Evolutionary conservation across 2,797 vertebrate genomes (phyloP).

Genomic region (Thalassophryne amazonica): DNA sequence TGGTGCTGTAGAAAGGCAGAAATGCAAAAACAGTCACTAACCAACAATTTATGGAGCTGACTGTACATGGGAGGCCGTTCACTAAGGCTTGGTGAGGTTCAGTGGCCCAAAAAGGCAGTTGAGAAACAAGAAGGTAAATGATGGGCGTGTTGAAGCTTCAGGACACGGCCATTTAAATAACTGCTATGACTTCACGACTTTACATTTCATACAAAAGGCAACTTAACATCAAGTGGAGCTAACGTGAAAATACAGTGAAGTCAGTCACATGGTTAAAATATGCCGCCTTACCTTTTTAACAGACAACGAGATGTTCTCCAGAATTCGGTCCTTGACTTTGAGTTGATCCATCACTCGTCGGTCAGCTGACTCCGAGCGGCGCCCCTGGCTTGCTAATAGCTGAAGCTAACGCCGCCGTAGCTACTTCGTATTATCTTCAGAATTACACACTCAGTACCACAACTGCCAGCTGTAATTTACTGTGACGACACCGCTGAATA

Average conservation of each 20-base stretch:
- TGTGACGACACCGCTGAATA: too few species aligned
- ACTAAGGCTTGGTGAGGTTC: constrained; percentile 5
- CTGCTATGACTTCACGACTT: constrained; percentile 3
- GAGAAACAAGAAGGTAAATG: not conserved
- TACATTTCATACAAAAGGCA: constrained; percentile 49
- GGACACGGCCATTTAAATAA: constrained; percentile 19
- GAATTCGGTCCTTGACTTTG: constrained; percentile 95
- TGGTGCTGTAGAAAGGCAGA: too few species aligned
- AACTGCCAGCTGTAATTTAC: too few species aligned
- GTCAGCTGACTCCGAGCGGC: constrained; percentile 73
- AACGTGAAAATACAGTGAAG: not conserved
- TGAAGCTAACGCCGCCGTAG: constrained; percentile 48
- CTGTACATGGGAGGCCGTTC: too few species aligned
- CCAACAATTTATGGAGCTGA: too few species aligned
- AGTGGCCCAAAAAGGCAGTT: not conserved
- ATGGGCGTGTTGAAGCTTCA: not conserved
- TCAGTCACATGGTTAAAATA: too few species aligned
- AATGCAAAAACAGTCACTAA: too few species aligned
- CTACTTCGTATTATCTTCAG: constrained; percentile 30
- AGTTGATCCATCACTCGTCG: constrained; percentile 87
- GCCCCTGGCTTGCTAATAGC: constrained; percentile 57
- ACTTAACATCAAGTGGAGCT: constrained; percentile 8
- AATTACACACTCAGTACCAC: too few species aligned
- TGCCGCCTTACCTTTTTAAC: constrained; percentile 98
- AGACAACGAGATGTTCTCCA: constrained; percentile 94